Evolutionary conservation across 2,888 invertebrate genomes (phyloP).

Genomic region (Pseudeuparius sepicola): DNA sequence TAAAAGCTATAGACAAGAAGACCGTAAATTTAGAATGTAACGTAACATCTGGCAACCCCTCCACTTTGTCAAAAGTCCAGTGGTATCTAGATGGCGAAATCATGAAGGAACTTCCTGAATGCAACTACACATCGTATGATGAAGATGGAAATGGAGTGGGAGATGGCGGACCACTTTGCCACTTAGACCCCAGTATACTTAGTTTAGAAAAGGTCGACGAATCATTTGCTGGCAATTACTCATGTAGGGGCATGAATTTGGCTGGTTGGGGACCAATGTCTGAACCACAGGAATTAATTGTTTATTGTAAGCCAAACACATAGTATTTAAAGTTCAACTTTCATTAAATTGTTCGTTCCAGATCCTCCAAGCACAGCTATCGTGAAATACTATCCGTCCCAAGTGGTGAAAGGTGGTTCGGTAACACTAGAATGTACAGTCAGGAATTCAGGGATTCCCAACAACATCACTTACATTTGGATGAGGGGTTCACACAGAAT

Average conservation of each 20-base stretch:
- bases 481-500: conserved; percentile 65
- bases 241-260: conserved; percentile 80
- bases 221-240: conserved; percentile 87
- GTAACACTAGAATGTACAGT: conserved; percentile 78
- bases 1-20: conserved; percentile 65
- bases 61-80: conserved; percentile 52
- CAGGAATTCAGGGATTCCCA: conserved; percentile 73
- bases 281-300: conserved; percentile 64
- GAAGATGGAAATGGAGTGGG: conserved; percentile 37
- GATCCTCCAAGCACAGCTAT: conserved; percentile 81
- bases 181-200: conserved; percentile 78
- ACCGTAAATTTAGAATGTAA: conserved; percentile 78
- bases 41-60: conserved; percentile 71
- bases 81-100: conserved; percentile 81
- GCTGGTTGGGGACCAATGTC: conserved; percentile 84
- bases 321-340: conserved; percentile 8
- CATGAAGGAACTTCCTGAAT: conserved; percentile 77
- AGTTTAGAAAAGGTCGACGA: conserved; percentile 77
- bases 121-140: conserved; percentile 45
- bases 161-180: conserved; percentile 58
- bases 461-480: conserved; percentile 67
- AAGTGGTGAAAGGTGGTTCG: conserved; percentile 73
- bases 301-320: conserved; percentile 58
- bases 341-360: conserved; percentile 32
- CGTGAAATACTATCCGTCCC: conserved; percentile 59